Evolutionary conservation across 2,797 vertebrate genomes (phyloP), one percentile per base, ranked within the genome.

Genomic region (Sebastiscus tertius): DNA sequence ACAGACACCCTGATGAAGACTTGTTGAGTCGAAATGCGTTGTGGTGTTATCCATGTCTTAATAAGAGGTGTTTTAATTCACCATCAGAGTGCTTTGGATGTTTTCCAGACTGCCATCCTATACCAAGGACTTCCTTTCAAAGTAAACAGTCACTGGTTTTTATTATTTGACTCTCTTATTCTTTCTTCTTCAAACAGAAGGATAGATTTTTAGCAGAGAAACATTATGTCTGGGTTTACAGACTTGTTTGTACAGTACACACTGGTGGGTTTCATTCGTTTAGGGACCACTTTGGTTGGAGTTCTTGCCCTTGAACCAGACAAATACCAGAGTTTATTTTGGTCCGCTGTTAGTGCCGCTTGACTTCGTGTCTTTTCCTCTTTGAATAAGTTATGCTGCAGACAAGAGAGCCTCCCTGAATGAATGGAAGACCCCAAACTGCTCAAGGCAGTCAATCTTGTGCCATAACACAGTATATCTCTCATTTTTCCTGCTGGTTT

Each of bases 311-410:
- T 81, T 75, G 65, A 56, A 78, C 49, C 69, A 36, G 71, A 66
- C 58, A 58, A 77, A 92, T 93, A 90, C 92, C 92, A 61, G 74
- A 80, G 89, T 91, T 93, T 93, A 92, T 93, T 94, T 93, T 87
- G 65, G 91, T 80, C 87, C 34, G 2, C 76, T 75, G 80, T 87
- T 91, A 83, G 69, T 84, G 78, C 90, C 80, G 79, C 84, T 83
- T 82, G 72, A 81, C 84, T 88, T 87, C 46, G 79, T 69, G 70
- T 60, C 73, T 80, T 52, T 52, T 76, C 60, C 66, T 76, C 71
- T 85, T 68, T 84, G 42, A 87, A 84, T 86, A 81, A 84, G 77
- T 93, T 85, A 75, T 73, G 63, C 42, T 14, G 49, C 74, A 64
- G 74, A 72, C 13, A 55, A 49, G 16, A 56, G 63, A 72, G 80